Base-by-base conservation (phyloP, 1,140 invertebrate genomes). In the Latrodectus geometricus region DNA sequence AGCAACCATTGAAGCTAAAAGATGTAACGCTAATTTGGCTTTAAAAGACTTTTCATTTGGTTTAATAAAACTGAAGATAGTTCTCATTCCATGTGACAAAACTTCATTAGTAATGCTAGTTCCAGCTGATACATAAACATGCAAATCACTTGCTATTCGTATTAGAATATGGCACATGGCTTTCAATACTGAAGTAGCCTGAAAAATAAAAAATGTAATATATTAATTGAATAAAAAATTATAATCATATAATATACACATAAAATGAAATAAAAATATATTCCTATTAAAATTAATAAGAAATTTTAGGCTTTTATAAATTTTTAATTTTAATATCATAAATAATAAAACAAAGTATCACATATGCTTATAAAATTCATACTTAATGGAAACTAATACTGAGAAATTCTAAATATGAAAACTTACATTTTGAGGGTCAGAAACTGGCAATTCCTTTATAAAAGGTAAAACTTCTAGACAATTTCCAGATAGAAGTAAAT, bases 1-100 rank as follows among this genome's bases (percentile, higher is more conserved):
- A 15, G 93, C 94, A 0, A 95, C 94, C 88, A 95, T 94, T 0
- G 94, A 93, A 9, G 94, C 93, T 0, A 96, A 89, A 20, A 95
- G 90, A 89, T 94, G 94, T 9, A 95, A 23, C 66, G 78, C 66
- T 72, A 77, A 54, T 21, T 88, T 84, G 17, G 23, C 15, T 85
- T 75, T 73, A 15, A 78, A 48, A 75, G 76, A 14, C 20, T 54
- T 79, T 48, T 87, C 54, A n/a, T 80, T 65, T 12, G 15, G 1
- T 11, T 75, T 79, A 3, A 87, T 15, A 73, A 80, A 80, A 5
- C 74, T 73, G 14, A 74, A 87, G 8, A 87, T 48, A 7, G 61
- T 73, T 74, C 50, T 61, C 76, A 79, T 87, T 35, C 77, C 77
- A 74, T 73, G n/a, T 1, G 52, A 35, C 11, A 87, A 21, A 21